These are phyloP conservation scores for Malacoctenus gilli DNA, from an alignment of 2,797 vertebrate species.

Conservation along the genomic window DNA sequence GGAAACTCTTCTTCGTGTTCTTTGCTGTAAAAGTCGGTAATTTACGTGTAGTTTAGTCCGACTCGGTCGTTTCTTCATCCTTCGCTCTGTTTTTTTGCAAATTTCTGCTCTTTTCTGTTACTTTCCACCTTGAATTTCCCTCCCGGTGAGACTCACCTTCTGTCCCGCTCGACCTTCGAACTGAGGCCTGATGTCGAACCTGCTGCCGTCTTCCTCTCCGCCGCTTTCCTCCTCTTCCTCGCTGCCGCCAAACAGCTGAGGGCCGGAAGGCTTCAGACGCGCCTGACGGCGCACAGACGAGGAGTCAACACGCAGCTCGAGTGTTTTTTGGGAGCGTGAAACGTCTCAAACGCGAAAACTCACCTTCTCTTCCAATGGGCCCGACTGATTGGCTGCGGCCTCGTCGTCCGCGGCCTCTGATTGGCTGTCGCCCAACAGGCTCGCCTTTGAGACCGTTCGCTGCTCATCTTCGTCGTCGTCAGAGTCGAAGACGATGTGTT, in stretches of 20 bases:
- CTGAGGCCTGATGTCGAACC: slow-evolving; percentile 90
- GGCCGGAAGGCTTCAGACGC: slow-evolving; percentile 3
- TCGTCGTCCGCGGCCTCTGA: slow-evolving; percentile 46
- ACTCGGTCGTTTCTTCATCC: too few species aligned
- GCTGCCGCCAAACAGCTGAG: slow-evolving; percentile 86
- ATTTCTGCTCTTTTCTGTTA: too few species aligned
- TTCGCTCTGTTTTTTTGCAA: too few species aligned
- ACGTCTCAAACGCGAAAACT: too few species aligned
- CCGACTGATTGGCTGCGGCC: slow-evolving; percentile 25
- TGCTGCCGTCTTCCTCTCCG: slow-evolving; percentile 73
- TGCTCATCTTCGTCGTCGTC: slow-evolving; percentile 78
- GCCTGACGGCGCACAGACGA: slow-evolving; percentile 12
- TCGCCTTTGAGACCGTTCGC: slow-evolving; percentile 6
- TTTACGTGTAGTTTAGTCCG: too few species aligned
- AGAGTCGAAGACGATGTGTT: slow-evolving; percentile 89
- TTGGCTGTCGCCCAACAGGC: slow-evolving; percentile 49
- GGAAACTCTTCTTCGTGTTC: too few species aligned
- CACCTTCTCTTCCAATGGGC: slow-evolving; percentile 43
- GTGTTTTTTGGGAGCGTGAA: too few species aligned
- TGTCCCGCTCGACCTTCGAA: slow-evolving; percentile 93
- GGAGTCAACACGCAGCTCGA: background rate
- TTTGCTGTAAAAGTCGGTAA: too few species aligned
- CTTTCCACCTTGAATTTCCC: too few species aligned
- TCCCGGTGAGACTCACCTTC: slow-evolving; percentile 81
- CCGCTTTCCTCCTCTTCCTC: slow-evolving; percentile 82